Base-by-base conservation (phyloP, 1,140 invertebrate species). In the Scaptomyza pallida region DNA sequence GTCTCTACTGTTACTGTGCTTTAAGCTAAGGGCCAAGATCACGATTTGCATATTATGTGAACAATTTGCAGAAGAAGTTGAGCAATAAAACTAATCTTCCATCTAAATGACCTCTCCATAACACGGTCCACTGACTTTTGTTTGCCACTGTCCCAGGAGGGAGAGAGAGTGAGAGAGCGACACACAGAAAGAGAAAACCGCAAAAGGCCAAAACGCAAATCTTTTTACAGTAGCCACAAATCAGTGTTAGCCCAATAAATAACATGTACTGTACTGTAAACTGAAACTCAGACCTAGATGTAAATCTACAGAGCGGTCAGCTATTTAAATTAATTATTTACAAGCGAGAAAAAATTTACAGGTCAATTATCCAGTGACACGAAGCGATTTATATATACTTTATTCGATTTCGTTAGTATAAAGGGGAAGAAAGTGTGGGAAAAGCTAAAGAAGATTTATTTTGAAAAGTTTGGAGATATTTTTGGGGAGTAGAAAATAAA, bases 81-180 rank as follows among this genome's bases (percentile, higher is more conserved):
- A 45, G 79, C 82, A 67, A 85, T 85, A 88, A 85, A 85, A 80
- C 67, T 85, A 85, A 85, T 85, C 81, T 85, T 13, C 52, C 82
- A 85, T 85, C 81, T 85, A 88, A 88, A 85, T 85, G 81, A 81
- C 76, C 72, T 61, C 61, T 59, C 33, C 33, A 30, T 30, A 65
- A 41, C 72, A 85, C 71, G 79, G 79, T 65, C 65, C 70, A 83
- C 70, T 71, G 79, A 70, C 75, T 82, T 63, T 57, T 73, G 69
- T 35, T 76, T 26, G 45, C 61, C 35, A 71, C 51, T 61, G 60
- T 56, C 23, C 40, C 43, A 26, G 5, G n/a, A 45, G 30, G 51
- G 37, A n/a, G n/a, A n/a, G n/a, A n/a, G n/a, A n/a, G n/a, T n/a
- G n/a, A n/a, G n/a, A n/a, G n/a, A n/a, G n/a, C n/a, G n/a, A n/a